Base-by-base conservation (phyloP, 2,888 invertebrate genomes). In the Heliconius ismenius region DNA sequence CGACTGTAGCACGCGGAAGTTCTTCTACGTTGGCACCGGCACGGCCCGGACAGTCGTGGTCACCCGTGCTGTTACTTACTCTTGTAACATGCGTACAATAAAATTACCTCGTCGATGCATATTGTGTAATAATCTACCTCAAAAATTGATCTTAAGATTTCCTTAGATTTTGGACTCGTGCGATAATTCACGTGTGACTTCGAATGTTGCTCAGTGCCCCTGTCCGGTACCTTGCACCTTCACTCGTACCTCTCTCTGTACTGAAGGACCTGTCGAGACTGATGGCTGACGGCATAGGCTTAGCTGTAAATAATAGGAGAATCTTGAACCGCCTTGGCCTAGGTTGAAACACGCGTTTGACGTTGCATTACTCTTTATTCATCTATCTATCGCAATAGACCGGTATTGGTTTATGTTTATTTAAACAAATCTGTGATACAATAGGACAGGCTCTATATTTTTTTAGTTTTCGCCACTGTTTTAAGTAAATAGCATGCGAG, bases 291-390 rank as follows among this genome's bases (percentile, higher is more conserved):
- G 49, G 49, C 49, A 49, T 49, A 90, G 94, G 93, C 93, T 92
- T 91, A 91, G 89, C 90, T 94, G 93, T 94, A 94, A 92, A 94
- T 94, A 93, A 88, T 94, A 93, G 93, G 92, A 90, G 93, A 92
- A 92, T 92, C 88, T 92, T 90, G 88, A 91, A 88, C 87, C 85
- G 93, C 93, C 93, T 90, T 91, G 93, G 90, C 93, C 94, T 92
- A 92, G 91, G 92, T 92, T 90, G 91, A 93, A 84, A 92, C 93
- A 91, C 84, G 85, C 86, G 86, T 88, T 86, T 81, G 79, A 84
- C 82, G 85, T 85, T 86, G 88, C 89, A 89, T 73, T 43, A 62
- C 62, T 73, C 18, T 72, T 24, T 86, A 86, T 83, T 86, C 86
- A 84, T 86, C 67, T 65, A n/a, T 65, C 39, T 85, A 82, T 78